Evolutionary conservation across 2,888 invertebrate genomes (phyloP).

Genomic region (Morpho achilles): DNA sequence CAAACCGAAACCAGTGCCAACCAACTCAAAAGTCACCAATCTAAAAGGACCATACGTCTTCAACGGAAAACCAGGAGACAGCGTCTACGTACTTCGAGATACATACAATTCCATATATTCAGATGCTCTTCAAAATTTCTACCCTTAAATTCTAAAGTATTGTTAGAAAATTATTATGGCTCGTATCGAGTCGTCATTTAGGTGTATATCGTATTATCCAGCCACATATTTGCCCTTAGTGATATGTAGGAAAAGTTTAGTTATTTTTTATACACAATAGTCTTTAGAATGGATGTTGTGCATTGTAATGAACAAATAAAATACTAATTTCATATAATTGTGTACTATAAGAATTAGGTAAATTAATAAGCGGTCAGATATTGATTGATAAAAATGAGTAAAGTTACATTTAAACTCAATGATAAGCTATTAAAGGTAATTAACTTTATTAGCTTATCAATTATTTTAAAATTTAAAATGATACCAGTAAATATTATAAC

Average conservation of each 20-base stretch:
- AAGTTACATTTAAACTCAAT: too few species aligned
- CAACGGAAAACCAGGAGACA: slow-evolving; percentile 86
- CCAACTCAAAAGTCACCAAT: slow-evolving; percentile 83
- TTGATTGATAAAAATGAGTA: too few species aligned
- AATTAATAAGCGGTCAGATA: too few species aligned
- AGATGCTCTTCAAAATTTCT: slow-evolving; percentile 84
- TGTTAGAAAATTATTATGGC: slow-evolving; percentile 44
- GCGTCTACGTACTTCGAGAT: slow-evolving; percentile 82
- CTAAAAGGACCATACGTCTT: slow-evolving; percentile 88
- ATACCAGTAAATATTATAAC: background rate
- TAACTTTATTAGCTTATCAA: too few species aligned
- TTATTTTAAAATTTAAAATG: too few species aligned
- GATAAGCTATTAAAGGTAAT: too few species aligned
- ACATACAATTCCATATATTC: slow-evolving; percentile 83
- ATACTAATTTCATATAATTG: too few species aligned
- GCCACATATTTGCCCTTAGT: slow-evolving; percentile 19
- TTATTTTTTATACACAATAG: background rate
- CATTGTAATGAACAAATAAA: too few species aligned
- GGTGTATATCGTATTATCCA: slow-evolving; percentile 11
- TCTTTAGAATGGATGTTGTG: too few species aligned
- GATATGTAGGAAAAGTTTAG: slow-evolving; percentile 9
- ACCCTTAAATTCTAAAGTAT: slow-evolving; percentile 68
- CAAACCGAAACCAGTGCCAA: slow-evolving; percentile 68
- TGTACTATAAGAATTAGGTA: too few species aligned
- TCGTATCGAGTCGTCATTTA: slow-evolving; percentile 62